Evolutionary conservation across 2,113 vertebrate species (phyloP), one percentile per base, ranked within the genome.

Genomic region (Pachycephala philippinensis): DNA sequence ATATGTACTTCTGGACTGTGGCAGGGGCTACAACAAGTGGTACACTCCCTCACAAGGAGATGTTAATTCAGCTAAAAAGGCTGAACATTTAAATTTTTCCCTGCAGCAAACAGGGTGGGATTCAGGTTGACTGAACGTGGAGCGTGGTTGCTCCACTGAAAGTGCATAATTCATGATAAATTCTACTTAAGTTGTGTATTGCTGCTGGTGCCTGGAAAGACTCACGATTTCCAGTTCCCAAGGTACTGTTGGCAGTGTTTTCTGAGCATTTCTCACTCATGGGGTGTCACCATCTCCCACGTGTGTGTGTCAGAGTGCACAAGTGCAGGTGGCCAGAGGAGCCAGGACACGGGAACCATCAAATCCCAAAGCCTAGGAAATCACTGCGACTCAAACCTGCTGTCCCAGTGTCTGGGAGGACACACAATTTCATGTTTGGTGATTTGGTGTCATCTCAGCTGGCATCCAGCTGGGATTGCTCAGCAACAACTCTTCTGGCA

Each of bases 221-320:
- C 31, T 44, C 81, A 14, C 35, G 52, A 10, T 0, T 79, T 50
- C 42, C 56, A 39, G 4, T 24, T 42, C 65, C 78, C 77, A n/a
- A 54, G 79, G 33, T 6, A 6, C 11, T 11, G 23, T 1, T 84
- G 54, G 37, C 63, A 39, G n/a, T 9, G 39, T 13, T 61, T 50
- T 80, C 61, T 23, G 30, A 80, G 27, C 63, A 61, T 18, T n/a
- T 42, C 37, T 69, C 66, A 7, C n/a, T 23, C 37, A 7, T 0
- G 1, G 2, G n/a, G 9, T 13, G 42, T 7, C 60, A 59, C 2
- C 16, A 54, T 2, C 65, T 84, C 84, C 22, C 6, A 45, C 0
- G 0, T 7, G 4, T 11, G 4, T 11, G 22, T 6, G 42, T 6
- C 22, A 47, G 6, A 0, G 27, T 9, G 31, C 33, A 42, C 7